Conservation (phyloP, 2,888 invertebrate genomes). For the Lacanobia oleracea region DNA sequence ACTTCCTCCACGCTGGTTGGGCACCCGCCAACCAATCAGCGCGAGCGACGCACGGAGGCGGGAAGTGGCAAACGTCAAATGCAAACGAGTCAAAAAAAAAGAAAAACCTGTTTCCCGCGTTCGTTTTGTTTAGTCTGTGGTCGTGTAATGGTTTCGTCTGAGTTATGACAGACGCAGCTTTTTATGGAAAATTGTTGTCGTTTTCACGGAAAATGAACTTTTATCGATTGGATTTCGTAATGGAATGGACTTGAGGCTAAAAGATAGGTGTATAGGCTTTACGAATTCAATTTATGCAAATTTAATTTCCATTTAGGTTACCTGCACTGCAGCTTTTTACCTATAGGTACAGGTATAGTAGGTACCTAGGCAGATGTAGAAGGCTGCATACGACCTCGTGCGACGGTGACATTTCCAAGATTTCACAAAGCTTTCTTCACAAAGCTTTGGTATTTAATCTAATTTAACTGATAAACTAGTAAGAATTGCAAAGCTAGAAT, state of each 20-base stretch:
- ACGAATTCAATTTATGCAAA: neutral
- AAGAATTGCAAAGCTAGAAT: neutral
- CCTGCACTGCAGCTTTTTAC: constrained; percentile 24
- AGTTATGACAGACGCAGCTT: constrained; percentile 66
- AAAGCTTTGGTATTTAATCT: neutral
- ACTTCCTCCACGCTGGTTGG: constrained; percentile 76
- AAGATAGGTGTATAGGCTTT: neutral
- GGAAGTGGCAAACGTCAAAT: constrained; percentile 88
- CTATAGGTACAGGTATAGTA: neutral
- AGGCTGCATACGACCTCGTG: neutral
- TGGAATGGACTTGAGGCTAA: constrained; percentile 22
- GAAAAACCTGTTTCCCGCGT: constrained; percentile 78
- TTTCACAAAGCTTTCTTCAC: neutral
- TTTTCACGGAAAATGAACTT: constrained; percentile 36
- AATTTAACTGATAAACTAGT: neutral
- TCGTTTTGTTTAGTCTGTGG: constrained; percentile 80
- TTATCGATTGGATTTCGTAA: constrained; percentile 37
- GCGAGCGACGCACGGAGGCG: constrained; percentile 79
- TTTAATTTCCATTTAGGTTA: neutral
- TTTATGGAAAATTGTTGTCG: constrained; percentile 33
- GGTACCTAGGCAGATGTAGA: neutral
- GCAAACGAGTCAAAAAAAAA: constrained; percentile 81
- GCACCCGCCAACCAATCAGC: constrained; percentile 77
- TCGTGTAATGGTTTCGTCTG: constrained; percentile 72
- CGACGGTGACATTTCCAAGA: neutral